Conservation (phyloP, 2,888 invertebrate species). For the Meta bourneti region DNA sequence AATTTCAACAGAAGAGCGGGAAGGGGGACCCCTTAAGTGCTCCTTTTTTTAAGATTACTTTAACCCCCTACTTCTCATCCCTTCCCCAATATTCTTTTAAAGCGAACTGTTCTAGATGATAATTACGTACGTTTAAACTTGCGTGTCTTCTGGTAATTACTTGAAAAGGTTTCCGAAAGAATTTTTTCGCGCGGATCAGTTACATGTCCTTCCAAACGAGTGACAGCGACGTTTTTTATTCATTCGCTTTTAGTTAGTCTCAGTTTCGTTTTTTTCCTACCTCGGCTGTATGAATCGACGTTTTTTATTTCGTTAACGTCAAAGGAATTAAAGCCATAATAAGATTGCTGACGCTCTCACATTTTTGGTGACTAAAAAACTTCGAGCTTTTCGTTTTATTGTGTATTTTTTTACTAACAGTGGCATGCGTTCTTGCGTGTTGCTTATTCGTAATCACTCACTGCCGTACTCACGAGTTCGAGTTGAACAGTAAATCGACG, state of each 20-base stretch:
- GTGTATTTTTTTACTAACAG: neutral
- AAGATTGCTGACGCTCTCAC: neutral
- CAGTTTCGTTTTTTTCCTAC: neutral
- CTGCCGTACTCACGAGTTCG: too few species aligned
- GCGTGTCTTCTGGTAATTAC: slow-evolving; percentile 20
- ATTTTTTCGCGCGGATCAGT: neutral
- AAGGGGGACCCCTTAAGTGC: slow-evolving; percentile 15
- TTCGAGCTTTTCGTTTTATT: neutral
- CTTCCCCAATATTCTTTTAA: neutral
- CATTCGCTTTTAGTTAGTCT: neutral
- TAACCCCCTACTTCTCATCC: neutral
- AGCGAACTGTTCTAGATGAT: neutral
- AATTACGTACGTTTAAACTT: slow-evolving; percentile 15
- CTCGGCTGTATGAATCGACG: neutral
- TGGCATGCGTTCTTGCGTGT: too few species aligned
- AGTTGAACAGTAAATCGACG: too few species aligned
- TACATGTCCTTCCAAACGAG: neutral
- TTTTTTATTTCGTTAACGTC: neutral
- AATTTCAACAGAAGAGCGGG: slow-evolving; percentile 8
- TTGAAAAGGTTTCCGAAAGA: slow-evolving; percentile 8
- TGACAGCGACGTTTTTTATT: neutral
- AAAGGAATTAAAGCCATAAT: neutral
- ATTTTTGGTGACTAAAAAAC: too few species aligned
- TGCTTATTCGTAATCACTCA: too few species aligned
- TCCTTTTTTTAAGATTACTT: slow-evolving; percentile 10